A percentile compares a stretch with the other conserved stretches of the same genome.
Evolutionary conservation across 2,113 vertebrate species (phyloP).

Genomic region (Oncorhynchus clarkii): DNA sequence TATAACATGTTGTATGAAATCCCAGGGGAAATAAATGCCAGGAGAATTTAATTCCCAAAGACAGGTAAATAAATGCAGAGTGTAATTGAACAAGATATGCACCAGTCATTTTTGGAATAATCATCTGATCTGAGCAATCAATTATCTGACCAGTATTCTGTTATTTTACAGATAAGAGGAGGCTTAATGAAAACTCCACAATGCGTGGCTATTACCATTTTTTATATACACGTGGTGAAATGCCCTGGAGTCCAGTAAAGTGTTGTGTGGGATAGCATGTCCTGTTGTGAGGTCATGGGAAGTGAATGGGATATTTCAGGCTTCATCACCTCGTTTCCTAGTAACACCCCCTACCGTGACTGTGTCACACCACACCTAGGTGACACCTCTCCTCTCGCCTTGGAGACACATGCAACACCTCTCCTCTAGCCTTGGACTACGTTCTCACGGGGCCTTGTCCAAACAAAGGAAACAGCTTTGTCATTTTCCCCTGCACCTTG

Average conservation of each 20-base stretch:
- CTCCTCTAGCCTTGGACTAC: conserved; percentile 7
- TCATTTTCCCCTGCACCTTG: conserved; percentile 17
- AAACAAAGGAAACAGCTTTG: conserved; percentile 59
- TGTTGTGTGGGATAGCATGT: background rate
- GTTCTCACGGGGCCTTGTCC: conserved; percentile 40
- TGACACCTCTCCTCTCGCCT: conserved; percentile 49
- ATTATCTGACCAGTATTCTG: background rate
- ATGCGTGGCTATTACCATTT: too few relatives aligned
- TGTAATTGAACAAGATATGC: background rate
- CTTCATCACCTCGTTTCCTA: conserved; percentile 53
- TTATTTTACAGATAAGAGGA: too few relatives aligned
- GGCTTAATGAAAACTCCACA: too few relatives aligned
- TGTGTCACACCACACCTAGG: conserved; percentile 59
- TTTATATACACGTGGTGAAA: background rate
- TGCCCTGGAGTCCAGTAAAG: background rate
- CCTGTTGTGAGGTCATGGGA: conserved; percentile 43
- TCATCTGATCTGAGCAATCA: background rate
- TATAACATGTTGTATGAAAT: conserved; percentile 47
- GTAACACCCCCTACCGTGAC: conserved; percentile 46
- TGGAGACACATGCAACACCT: conserved; percentile 41
- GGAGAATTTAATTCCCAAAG: too few relatives aligned
- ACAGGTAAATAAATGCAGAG: conserved; percentile 40
- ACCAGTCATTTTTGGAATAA: background rate
- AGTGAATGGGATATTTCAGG: conserved; percentile 53
- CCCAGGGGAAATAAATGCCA: conserved; percentile 46